Percentiles rank a stretch among this genome's conserved stretches.
phyloP scores from a whole-genome alignment of 2,113 vertebrate genomes.

The Erinaceus europaeus region DNA sequence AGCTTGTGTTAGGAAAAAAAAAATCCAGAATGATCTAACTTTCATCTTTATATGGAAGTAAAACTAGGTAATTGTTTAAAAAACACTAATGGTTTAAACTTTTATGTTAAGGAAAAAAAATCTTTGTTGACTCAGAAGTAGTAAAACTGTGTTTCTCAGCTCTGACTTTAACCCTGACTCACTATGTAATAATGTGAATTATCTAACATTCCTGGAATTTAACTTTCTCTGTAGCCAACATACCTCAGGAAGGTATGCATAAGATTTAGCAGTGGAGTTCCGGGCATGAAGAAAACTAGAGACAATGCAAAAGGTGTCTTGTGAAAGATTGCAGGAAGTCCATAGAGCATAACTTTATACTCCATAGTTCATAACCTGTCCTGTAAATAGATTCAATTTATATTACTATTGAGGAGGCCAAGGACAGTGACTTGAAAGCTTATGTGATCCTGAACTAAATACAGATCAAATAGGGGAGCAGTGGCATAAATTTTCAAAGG shows the following conservation, averaged over 20 bases:
- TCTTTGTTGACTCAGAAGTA: background rate
- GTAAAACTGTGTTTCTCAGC: background rate
- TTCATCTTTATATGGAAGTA: background rate
- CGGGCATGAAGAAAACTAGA: background rate
- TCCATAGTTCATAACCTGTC: background rate
- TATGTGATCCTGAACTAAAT: background rate
- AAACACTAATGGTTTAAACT: slow-evolving; percentile 9
- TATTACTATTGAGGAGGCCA: background rate
- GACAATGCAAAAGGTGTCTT: background rate
- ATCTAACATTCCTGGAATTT: background rate
- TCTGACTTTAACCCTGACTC: background rate
- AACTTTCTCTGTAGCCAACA: background rate
- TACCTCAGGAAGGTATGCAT: background rate
- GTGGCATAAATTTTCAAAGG: background rate
- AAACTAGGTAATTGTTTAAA: background rate
- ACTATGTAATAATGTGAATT: background rate
- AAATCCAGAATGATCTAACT: too few species aligned
- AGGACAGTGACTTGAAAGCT: background rate
- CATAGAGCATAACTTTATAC: background rate
- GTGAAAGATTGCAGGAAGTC: background rate
- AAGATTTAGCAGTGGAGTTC: background rate
- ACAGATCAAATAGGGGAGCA: background rate
- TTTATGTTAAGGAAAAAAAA: slow-evolving; percentile 26
- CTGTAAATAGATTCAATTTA: background rate
- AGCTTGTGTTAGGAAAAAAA: background rate